A percentile compares a stretch with the other conserved stretches of the same genome.
Conservation (phyloP, 2,113 vertebrate species). For the Chionomys nivalis region DNA sequence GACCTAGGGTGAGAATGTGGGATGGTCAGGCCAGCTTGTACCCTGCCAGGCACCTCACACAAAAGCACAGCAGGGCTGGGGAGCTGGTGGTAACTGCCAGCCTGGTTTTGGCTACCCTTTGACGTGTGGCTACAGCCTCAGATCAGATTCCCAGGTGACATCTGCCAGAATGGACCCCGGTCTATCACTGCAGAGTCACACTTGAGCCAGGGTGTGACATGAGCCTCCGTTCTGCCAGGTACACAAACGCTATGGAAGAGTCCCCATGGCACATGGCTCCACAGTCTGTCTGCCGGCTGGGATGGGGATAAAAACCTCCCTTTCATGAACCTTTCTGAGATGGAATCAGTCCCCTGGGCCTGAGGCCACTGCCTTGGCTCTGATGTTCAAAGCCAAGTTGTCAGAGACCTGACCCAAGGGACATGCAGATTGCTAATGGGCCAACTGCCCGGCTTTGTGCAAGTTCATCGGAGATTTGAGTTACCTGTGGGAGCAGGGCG, state of each 20-base stretch:
- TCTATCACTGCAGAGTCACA: background rate
- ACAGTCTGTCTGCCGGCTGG: background rate
- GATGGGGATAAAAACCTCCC: background rate
- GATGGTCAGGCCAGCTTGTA: background rate
- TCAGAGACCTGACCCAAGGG: background rate
- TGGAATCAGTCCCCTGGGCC: background rate
- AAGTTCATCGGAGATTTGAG: background rate
- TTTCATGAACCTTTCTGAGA: background rate
- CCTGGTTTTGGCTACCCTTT: background rate
- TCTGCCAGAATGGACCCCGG: rapidly evolving
- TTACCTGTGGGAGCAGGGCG: background rate
- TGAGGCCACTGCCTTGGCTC: background rate
- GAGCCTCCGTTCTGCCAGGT: background rate
- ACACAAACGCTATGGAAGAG: rapidly evolving
- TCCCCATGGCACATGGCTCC: background rate
- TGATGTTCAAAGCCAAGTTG: background rate
- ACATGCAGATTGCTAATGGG: background rate
- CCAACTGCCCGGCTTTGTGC: background rate
- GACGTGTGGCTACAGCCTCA: background rate
- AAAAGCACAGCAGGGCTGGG: background rate
- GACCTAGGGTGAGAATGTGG: background rate
- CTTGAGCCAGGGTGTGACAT: background rate
- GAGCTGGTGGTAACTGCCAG: rapidly evolving
- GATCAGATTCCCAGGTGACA: background rate
- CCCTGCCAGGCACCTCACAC: background rate